Evolutionary conservation across 2,113 vertebrate genomes (phyloP), one percentile per base, ranked within the genome.

Genomic region (Rhea americana): DNA sequence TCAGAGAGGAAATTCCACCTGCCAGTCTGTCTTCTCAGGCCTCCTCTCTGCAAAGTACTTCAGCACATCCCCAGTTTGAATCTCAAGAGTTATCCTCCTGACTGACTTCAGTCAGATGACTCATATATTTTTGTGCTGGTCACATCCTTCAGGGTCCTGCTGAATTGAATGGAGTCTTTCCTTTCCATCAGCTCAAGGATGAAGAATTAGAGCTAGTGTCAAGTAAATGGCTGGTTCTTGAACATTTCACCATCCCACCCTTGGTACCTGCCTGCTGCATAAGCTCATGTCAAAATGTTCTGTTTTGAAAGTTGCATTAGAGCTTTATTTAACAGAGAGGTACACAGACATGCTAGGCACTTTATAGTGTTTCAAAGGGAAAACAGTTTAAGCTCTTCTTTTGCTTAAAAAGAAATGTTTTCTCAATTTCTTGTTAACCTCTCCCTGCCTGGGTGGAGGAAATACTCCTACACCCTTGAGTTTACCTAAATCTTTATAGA

Each of bases 281-380:
- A 10, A 86, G 83, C 83, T 87, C 15, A 0, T 92, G 96, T 96
- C 96, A 96, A 87, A 85, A 92, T 2, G 94, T 79, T 96, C 95
- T 66, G 62, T 32, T 90, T 20, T 65, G 32, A 0, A 65, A 84
- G 58, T 1, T 32, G 51, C 6, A 2, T 67, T n/a, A 19, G 0
- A 2, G 51, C 11, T 84, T 76, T 63, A 26, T 75, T 48, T 86
- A 74, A 43, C 48, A 74, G 25, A 35, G 84, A 39, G 93, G 59
- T 17, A 32, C 7, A 1, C 87, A 87, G 45, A n/a, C 0, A 0
- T 6, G 20, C 26, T 3, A n/a, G 56, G 55, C 55, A 6, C 48
- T 76, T 56, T 5, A 48, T 73, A 12, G 55, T 2, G 1, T 45
- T 76, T 85, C 70, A 53, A 1, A 4, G n/a, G 10, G 62, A 83